Conservation (phyloP, 2,888 invertebrate genomes). For the Spisula solida region DNA sequence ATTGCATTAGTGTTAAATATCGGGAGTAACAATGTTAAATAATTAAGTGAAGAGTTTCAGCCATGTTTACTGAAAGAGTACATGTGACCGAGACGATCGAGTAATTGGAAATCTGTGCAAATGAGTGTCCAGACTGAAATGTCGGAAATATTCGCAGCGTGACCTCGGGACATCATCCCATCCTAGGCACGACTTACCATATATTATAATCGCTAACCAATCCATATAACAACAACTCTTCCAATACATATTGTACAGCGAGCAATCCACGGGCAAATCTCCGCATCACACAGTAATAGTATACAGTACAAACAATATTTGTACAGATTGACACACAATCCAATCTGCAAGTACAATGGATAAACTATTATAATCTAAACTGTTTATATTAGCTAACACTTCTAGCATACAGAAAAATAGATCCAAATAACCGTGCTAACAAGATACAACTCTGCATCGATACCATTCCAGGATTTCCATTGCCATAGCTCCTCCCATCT, state of each 20-base stretch:
- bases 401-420: neutral
- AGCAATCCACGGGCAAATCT: neutral
- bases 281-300: neutral
- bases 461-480: constrained; percentile 20
- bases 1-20: neutral
- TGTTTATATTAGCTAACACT: constrained; percentile 20
- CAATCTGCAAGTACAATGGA: constrained; percentile 11
- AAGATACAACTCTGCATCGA: constrained; percentile 27
- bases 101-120: neutral
- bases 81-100: neutral
- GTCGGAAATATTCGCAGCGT: neutral
- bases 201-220: constrained; percentile 13
- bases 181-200: constrained; percentile 15
- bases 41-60: neutral
- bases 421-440: constrained; percentile 32
- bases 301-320: neutral
- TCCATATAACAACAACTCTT: neutral
- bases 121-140: neutral
- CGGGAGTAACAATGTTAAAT: neutral
- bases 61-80: neutral
- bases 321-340: neutral
- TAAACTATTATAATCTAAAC: neutral
- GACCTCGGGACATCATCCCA: constrained; percentile 11
- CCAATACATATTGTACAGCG: neutral
- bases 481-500: neutral